Conservation (phyloP, 2,888 invertebrate species). For the Sarcophaga rosellei region DNA sequence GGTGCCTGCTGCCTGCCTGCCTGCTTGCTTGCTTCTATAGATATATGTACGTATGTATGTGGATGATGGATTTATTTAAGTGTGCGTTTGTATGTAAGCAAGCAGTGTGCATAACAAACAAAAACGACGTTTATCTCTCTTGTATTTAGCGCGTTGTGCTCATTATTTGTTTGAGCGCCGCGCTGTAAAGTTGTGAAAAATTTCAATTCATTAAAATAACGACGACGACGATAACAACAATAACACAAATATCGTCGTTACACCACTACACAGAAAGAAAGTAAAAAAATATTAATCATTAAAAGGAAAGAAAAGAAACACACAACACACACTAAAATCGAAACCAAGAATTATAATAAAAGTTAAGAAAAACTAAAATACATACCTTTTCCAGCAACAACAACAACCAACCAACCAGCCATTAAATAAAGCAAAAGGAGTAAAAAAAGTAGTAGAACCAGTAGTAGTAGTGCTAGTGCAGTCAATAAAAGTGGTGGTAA, state of each 20-base stretch:
- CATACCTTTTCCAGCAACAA: slow-evolving; percentile 37
- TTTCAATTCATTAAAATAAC: slow-evolving; percentile 69
- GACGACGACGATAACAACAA: slow-evolving; percentile 47
- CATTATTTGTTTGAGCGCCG: slow-evolving; percentile 80
- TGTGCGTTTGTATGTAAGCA: slow-evolving; percentile 52
- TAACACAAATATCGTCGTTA: slow-evolving; percentile 23
- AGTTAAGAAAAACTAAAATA: slow-evolving; percentile 51
- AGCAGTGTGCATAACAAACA: slow-evolving; percentile 58
- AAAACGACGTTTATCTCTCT: slow-evolving; percentile 68
- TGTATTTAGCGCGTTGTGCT: slow-evolving; percentile 72
- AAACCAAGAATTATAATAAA: slow-evolving; percentile 66
- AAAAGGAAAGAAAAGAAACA: slow-evolving; percentile 47
- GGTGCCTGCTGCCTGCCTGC: slow-evolving; percentile 55
- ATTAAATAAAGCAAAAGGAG: slow-evolving; percentile 27
- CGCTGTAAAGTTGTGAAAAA: slow-evolving; percentile 80
- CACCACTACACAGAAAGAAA: slow-evolving; percentile 43
- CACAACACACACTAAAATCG: slow-evolving; percentile 60
- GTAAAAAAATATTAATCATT: slow-evolving; percentile 49
- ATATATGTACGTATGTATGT: slow-evolving; percentile 19
- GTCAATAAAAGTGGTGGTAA: slow-evolving; percentile 28
- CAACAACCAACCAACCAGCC: slow-evolving; percentile 19
- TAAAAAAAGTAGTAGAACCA: slow-evolving; percentile 67
- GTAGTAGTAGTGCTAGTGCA: slow-evolving; percentile 47
- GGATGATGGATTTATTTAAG: slow-evolving; percentile 33
- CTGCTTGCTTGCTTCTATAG: background rate